Evolutionary conservation across 2,888 invertebrate species (phyloP), one percentile per base, ranked within the genome.

Genomic region (Chironomus tentans): DNA sequence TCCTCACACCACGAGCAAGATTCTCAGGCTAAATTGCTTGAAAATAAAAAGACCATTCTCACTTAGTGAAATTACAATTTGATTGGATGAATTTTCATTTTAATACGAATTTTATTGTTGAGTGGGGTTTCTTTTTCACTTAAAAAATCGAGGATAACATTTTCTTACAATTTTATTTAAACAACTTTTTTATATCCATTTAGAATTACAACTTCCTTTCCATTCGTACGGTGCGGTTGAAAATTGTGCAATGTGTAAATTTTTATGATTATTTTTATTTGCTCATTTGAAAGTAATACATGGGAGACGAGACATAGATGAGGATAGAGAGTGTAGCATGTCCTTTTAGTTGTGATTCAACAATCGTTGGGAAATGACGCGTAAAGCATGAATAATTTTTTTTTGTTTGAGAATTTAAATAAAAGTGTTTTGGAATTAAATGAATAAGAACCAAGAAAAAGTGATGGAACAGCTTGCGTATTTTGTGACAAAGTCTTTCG

Each of bases 401-500:
- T n/a, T n/a, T n/a, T n/a, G n/a, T n/a, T n/a, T n/a, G 22, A 3
- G 22, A 3, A 24, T 24, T 24, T 24, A 24, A 24, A 24, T 24
- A 3, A 75, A 28, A 56, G n/a, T 18, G n/a, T 21, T 15, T n/a
- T n/a, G n/a, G 62, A 62, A 62, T 62, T 10, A 21, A 5, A 28
- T n/a, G n/a, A n/a, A n/a, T n/a, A n/a, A n/a, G n/a, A 24, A 24
- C 22, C 3, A 18, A 6, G 15, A 56, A 15, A 68, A 76, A 73
- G 46, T 68, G 76, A 94, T 94, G 94, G 94, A 94, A 87, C 92
- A 94, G 87, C 88, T 94, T 84, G 92, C 94, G 82, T 92, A 93
- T 87, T 94, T 94, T 87, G 94, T 94, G 82, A 92, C 92, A 81
- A 93, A 93, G 85, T 93, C 93, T 78, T 91, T 94, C 84, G 91